A percentile compares a stretch with the other conserved stretches of the same genome.
These are phyloP conservation scores for Lutraria rhynchaena DNA, from an alignment of 1,140 invertebrate species.

Conservation along the genomic window DNA sequence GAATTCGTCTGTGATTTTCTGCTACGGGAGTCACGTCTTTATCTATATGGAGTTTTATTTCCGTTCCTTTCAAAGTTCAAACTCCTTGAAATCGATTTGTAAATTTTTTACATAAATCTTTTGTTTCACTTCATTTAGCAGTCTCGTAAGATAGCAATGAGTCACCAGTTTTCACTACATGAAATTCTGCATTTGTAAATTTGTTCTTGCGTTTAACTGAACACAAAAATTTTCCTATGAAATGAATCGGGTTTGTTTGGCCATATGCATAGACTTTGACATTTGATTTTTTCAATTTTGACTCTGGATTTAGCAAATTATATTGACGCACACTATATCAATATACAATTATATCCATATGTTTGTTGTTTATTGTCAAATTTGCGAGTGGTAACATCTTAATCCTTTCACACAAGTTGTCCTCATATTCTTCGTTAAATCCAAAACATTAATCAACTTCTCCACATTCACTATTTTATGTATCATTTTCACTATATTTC, in stretches of 20 bases:
- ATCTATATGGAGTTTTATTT: constrained; percentile 67
- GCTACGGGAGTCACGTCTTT: constrained; percentile 53
- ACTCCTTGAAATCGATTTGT: constrained; percentile 56
- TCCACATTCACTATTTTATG: not conserved
- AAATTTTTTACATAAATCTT: constrained; percentile 11
- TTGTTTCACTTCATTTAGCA: not conserved
- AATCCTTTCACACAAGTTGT: not conserved
- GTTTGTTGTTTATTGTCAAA: constrained; percentile 1
- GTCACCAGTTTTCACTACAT: not conserved
- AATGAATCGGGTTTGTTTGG: not conserved
- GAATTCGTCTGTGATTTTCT: constrained; percentile 46
- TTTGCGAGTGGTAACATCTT: not conserved
- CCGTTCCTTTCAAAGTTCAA: constrained; percentile 57
- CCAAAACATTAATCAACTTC: not conserved
- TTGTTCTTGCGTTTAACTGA: not conserved
- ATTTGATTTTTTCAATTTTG: constrained; percentile 17
- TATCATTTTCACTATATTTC: too few relatives aligned
- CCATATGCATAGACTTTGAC: constrained; percentile 5
- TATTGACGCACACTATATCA: not conserved
- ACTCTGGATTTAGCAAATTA: not conserved
- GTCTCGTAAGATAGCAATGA: constrained; percentile 12
- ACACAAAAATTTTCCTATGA: constrained; percentile 3
- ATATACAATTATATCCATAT: constrained; percentile 6
- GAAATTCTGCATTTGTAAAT: constrained; percentile 6
- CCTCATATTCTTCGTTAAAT: not conserved